Conservation (phyloP, 1,140 invertebrate genomes). For the Stenopsyche tienmushanensis region DNA sequence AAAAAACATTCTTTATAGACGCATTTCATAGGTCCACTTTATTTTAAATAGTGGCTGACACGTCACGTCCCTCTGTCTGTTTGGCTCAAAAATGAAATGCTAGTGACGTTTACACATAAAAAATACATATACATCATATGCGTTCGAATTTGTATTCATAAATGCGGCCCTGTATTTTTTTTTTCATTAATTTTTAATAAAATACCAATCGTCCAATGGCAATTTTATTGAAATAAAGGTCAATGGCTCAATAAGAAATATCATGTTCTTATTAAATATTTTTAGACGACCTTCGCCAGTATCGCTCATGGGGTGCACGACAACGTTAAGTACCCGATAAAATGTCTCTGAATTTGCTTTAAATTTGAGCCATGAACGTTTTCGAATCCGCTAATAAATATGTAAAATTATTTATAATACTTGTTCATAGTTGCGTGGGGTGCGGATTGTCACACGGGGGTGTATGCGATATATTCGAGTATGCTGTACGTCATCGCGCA, state of each 20-base stretch:
- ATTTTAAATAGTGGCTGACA: conserved; percentile 14
- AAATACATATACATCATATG: not conserved
- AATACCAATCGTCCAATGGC: not conserved
- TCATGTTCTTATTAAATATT: no score
- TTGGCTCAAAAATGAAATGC: conserved; percentile 27
- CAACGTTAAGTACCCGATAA: not conserved
- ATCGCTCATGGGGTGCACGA: no score
- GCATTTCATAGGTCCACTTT: no score
- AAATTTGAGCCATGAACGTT: not conserved
- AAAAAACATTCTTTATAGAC: no score
- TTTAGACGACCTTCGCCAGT: no score
- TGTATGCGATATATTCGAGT: not conserved
- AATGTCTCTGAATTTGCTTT: not conserved
- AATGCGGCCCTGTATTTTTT: not conserved
- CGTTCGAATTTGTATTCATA: not conserved
- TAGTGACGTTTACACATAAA: conserved; percentile 21
- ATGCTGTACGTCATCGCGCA: conserved; percentile 9
- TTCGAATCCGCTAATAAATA: not conserved
- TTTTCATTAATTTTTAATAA: not conserved
- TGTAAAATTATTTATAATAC: conserved; percentile 23
- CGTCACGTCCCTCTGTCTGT: conserved; percentile 31
- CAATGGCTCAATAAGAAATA: no score
- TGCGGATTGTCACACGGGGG: conserved; percentile 14
- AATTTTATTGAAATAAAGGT: no score
- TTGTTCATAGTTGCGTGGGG: conserved; percentile 13